Percentiles rank a stretch among this genome's conserved stretches.
Evolutionary conservation across 2,888 invertebrate species (phyloP).

Genomic region (Luffia ferchaultella): DNA sequence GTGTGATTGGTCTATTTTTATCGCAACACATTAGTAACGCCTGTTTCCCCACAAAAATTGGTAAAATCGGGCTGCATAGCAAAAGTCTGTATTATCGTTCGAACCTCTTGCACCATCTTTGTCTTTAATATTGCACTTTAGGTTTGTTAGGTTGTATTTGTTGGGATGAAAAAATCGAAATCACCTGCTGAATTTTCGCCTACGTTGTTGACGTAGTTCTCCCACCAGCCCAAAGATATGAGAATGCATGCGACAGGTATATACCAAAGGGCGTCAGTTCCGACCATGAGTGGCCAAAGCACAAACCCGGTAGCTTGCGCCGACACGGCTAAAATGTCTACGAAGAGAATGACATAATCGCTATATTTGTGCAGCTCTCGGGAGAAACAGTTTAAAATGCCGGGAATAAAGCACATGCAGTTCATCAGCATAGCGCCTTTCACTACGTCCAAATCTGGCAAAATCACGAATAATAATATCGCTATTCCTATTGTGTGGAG

Average conservation of each 20-base stretch:
- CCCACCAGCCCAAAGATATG: slow-evolving; percentile 85
- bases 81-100: too few relatives aligned
- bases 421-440: slow-evolving; percentile 87
- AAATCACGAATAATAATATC: slow-evolving; percentile 75
- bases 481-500: slow-evolving; percentile 81
- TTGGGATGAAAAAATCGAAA: too few relatives aligned
- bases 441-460: slow-evolving; percentile 83
- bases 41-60: too few relatives aligned
- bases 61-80: too few relatives aligned
- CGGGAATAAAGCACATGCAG: slow-evolving; percentile 83
- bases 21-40: too few relatives aligned
- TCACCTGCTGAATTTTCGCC: slow-evolving; percentile 35
- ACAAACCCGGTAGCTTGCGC: slow-evolving; percentile 74
- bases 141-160: too few relatives aligned
- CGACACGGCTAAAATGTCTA: slow-evolving; percentile 69
- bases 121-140: too few relatives aligned
- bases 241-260: slow-evolving; percentile 72
- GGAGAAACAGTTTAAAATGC: slow-evolving; percentile 70
- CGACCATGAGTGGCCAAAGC: slow-evolving; percentile 70
- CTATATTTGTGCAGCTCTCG: slow-evolving; percentile 39
- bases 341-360: slow-evolving; percentile 38
- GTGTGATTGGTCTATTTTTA: too few relatives aligned
- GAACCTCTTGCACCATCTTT: too few relatives aligned
- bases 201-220: slow-evolving; percentile 71
- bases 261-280: slow-evolving; percentile 58